Evolutionary conservation across 1,140 invertebrate genomes (phyloP).

Genomic region (Papilio machaon): DNA sequence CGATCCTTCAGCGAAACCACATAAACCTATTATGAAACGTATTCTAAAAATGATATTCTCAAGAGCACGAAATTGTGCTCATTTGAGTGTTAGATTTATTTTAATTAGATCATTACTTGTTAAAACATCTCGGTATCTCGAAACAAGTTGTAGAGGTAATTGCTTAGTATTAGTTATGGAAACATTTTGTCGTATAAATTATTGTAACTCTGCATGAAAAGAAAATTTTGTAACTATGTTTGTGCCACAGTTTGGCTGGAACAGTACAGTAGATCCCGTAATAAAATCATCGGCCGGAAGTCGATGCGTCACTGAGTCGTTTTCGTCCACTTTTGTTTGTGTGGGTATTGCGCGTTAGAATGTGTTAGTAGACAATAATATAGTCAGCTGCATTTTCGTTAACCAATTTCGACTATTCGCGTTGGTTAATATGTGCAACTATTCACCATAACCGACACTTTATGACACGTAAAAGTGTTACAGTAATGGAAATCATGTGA

Average conservation of each 20-base stretch:
- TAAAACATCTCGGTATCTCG: not conserved
- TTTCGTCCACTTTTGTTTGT: conserved; percentile 76
- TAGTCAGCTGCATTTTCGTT: conserved; percentile 45
- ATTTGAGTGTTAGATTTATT: not conserved
- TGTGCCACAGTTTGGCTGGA: conserved; percentile 60
- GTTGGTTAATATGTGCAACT: conserved; percentile 17
- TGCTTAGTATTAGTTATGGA: not conserved
- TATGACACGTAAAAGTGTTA: conserved; percentile 29
- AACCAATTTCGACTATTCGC: conserved; percentile 44
- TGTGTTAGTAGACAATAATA: conserved; percentile 58
- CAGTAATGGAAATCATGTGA: conserved; percentile 48
- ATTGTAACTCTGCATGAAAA: conserved; percentile 36
- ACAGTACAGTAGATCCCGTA: conserved; percentile 77
- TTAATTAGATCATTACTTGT: not conserved
- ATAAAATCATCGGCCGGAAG: conserved; percentile 81
- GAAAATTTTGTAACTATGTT: conserved; percentile 48
- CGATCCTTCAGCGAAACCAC: conserved; percentile 31
- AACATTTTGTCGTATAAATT: not conserved
- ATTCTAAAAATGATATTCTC: conserved; percentile 5
- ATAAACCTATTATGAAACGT: conserved; percentile 33
- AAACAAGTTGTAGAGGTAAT: not conserved
- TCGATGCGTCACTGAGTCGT: conserved; percentile 77
- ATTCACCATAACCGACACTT: not conserved
- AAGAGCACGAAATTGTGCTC: not conserved
- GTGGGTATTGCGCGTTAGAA: conserved; percentile 62